A percentile compares a stretch with the other conserved stretches of the same genome.
phyloP scores from a whole-genome alignment of 2,888 invertebrate species.

The Microdon myrmicae region DNA sequence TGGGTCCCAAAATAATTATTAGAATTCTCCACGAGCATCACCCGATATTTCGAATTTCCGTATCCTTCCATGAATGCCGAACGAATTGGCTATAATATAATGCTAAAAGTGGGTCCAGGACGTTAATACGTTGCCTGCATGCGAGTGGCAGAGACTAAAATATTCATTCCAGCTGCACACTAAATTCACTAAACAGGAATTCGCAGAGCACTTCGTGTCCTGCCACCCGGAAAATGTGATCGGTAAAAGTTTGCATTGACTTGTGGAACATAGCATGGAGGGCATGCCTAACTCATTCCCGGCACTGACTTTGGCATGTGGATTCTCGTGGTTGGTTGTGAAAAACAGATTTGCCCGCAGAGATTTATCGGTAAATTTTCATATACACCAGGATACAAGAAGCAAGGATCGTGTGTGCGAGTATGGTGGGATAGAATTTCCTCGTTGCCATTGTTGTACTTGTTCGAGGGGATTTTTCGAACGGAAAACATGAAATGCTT shows the following conservation, averaged over 20 bases:
- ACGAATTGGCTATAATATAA: conserved; percentile 36
- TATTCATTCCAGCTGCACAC: conserved; percentile 45
- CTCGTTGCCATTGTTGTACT: conserved; percentile 16
- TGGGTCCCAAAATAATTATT: conserved; percentile 49
- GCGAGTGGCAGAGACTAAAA: conserved; percentile 21
- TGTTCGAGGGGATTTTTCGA: conserved; percentile 16
- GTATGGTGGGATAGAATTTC: conserved; percentile 5
- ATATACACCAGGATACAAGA: conserved; percentile 4
- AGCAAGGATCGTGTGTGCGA: conserved; percentile 13
- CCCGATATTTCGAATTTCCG: conserved; percentile 38
- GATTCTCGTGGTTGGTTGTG: conserved; percentile 41
- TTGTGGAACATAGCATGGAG: neutral
- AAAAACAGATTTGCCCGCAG: conserved; percentile 48
- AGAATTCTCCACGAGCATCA: conserved; percentile 46
- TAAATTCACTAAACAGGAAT: conserved; percentile 52
- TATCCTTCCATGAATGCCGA: conserved; percentile 45
- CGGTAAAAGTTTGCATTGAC: conserved; percentile 38
- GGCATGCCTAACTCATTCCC: conserved; percentile 1
- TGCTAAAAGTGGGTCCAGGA: neutral
- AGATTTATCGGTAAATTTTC: conserved; percentile 38
- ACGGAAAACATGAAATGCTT: conserved; percentile 34
- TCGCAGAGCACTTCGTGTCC: conserved; percentile 34
- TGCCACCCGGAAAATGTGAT: conserved; percentile 50
- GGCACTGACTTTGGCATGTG: conserved; percentile 27
- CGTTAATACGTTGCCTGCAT: neutral